These are phyloP conservation scores for Limnothrissa miodon DNA, from an alignment of 2,113 vertebrate species.

Conservation along the genomic window DNA sequence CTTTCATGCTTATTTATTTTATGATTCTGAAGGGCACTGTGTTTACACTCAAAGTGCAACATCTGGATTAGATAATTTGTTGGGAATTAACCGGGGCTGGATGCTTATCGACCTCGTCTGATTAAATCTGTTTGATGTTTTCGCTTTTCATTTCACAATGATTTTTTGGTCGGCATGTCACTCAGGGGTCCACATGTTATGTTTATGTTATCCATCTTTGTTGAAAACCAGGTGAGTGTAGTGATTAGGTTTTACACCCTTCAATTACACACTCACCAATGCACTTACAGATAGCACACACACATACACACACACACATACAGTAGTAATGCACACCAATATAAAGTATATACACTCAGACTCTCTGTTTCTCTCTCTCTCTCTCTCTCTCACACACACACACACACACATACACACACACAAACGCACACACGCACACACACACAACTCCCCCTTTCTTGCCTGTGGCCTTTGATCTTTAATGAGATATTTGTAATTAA, in stretches of 20 bases:
- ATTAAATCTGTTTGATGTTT: conserved; percentile 78
- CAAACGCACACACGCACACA: neutral
- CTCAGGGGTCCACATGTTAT: conserved; percentile 44
- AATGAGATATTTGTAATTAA: conserved; percentile 58
- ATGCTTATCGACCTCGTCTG: conserved; percentile 83
- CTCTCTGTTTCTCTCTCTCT: neutral
- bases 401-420: neutral
- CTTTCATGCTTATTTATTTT: conserved; percentile 95
- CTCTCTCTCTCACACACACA: conserved; percentile 41
- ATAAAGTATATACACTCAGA: neutral
- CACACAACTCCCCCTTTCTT: neutral
- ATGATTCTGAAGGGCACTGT: conserved; percentile 85
- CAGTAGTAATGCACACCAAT: neutral
- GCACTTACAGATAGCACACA: conserved; percentile 22
- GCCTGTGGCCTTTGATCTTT: conserved; percentile 49
- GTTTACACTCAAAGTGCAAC: conserved; percentile 89
- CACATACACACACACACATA: conserved; percentile 34
- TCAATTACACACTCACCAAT: conserved; percentile 5
- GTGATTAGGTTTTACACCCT: conserved; percentile 27
- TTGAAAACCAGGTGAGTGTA: conserved; percentile 44
- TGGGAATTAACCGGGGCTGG: conserved; percentile 82
- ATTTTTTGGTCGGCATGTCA: conserved; percentile 48
- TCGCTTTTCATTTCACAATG: conserved; percentile 40
- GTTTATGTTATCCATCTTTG: conserved; percentile 46
- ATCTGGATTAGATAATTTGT: conserved; percentile 99